A percentile compares a stretch with the other conserved stretches of the same genome.
These are phyloP conservation scores for Platyscapa corneri DNA, from an alignment of 1,140 invertebrate species.

Conservation along the genomic window DNA sequence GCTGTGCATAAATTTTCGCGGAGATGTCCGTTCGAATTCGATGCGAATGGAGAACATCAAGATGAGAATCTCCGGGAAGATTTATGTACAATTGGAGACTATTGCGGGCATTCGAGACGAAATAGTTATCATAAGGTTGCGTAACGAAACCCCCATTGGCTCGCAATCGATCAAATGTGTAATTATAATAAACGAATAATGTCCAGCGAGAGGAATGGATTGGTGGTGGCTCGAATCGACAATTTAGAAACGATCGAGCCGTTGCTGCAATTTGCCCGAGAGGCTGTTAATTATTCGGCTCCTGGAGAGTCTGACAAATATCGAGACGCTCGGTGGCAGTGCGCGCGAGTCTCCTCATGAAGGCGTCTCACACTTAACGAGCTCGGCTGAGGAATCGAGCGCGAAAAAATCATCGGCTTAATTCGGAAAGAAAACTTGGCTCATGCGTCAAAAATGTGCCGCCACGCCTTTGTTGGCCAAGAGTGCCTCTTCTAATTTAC, in stretches of 20 bases:
- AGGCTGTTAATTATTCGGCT: constrained; percentile 10
- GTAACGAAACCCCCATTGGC: not conserved
- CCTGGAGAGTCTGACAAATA: constrained; percentile 23
- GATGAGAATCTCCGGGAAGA: not conserved
- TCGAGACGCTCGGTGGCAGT: not conserved
- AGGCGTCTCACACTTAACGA: no score
- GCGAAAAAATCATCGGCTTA: not conserved
- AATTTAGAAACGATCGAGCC: not conserved
- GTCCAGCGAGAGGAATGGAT: not conserved
- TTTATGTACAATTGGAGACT: not conserved
- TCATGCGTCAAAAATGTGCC: not conserved
- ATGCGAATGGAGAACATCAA: no score
- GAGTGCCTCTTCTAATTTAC: constrained; percentile 11
- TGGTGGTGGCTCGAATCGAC: no score
- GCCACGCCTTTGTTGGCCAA: not conserved
- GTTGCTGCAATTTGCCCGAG: not conserved
- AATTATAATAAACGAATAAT: not conserved
- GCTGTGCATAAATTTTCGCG: no score
- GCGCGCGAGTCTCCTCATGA: no score
- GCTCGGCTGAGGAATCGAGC: constrained; percentile 6
- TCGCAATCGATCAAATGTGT: not conserved
- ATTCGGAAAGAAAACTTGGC: not conserved
- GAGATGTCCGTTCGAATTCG: no score
- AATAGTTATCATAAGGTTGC: no score
- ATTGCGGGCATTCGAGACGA: not conserved